phyloP scores from a whole-genome alignment of 2,113 vertebrate genomes.

The Oncorhynchus nerka region DNA sequence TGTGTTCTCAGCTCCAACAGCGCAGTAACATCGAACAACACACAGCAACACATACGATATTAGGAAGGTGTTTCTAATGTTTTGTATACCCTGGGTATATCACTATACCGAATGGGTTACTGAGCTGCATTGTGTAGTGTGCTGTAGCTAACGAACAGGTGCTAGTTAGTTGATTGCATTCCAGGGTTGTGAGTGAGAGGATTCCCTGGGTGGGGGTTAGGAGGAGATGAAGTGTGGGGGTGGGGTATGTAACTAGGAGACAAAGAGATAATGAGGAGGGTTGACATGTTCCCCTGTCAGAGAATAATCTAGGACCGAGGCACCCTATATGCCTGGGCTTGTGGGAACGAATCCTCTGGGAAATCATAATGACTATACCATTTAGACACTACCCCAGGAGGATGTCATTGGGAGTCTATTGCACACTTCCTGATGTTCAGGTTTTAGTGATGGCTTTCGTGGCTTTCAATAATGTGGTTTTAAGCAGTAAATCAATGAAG shows the following conservation, averaged over 20 bases:
- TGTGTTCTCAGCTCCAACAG: no score
- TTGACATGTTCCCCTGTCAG: constrained; percentile 35
- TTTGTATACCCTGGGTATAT: no score
- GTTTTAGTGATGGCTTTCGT: neutral
- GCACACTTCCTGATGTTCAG: neutral
- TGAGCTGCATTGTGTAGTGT: neutral
- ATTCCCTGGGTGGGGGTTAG: neutral
- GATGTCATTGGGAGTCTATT: neutral
- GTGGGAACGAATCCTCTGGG: constrained; percentile 39
- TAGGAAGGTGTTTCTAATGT: no score
- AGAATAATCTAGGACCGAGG: constrained; percentile 33
- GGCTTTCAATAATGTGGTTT: no score
- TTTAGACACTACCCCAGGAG: neutral
- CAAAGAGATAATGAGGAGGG: neutral
- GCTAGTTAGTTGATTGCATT: constrained; percentile 1
- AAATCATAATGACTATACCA: constrained; percentile 45
- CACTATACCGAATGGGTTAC: neutral
- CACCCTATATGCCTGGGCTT: constrained; percentile 18
- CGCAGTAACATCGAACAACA: no score
- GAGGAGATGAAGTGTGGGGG: neutral
- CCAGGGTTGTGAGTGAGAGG: neutral
- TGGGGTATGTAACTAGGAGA: constrained; percentile 18
- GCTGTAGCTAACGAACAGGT: neutral
- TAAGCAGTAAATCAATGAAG: no score
- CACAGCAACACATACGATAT: no score